Percentiles rank a stretch among this genome's conserved stretches.
Evolutionary conservation across 2,113 vertebrate genomes (phyloP).

Genomic region (Dasyprocta punctata): DNA sequence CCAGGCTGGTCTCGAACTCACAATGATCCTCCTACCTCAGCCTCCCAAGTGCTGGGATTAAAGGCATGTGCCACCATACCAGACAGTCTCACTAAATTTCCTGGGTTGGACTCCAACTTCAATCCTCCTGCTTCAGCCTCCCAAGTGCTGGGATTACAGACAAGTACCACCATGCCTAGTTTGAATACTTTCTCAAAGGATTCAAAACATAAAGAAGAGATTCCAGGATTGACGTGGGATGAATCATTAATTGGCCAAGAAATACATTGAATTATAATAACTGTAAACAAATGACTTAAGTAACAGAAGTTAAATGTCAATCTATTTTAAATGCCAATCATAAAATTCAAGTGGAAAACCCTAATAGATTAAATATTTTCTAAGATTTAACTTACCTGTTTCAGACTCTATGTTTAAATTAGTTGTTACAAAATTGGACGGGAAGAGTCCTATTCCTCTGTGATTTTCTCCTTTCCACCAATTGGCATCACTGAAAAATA

Average conservation of each 20-base stretch:
- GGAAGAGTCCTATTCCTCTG: conserved; percentile 96
- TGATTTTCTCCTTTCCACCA: conserved; percentile 99
- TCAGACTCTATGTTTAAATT: conserved; percentile 93
- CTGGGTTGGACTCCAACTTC: background rate
- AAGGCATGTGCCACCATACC: too few species aligned
- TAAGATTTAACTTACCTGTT: conserved; percentile 86
- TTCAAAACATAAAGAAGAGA: conserved; percentile 49
- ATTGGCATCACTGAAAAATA: conserved; percentile 93
- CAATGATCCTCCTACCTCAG: too few species aligned
- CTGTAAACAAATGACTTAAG: conserved; percentile 47
- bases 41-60: too few species aligned
- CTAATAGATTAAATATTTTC: background rate
- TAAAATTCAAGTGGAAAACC: background rate
- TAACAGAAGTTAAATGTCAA: conserved; percentile 19
- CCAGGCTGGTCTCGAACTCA: too few species aligned
- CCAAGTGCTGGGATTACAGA: background rate
- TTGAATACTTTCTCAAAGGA: background rate
- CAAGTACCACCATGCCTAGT: background rate
- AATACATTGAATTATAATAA: background rate
- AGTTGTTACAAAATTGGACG: conserved; percentile 97
- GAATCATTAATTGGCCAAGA: conserved; percentile 31
- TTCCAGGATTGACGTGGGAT: background rate
- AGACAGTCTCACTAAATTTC: background rate
- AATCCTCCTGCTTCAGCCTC: background rate
- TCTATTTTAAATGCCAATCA: conserved; percentile 39